These are phyloP conservation scores for Drosophila anceps DNA, from an alignment of 2,888 invertebrate genomes.

Conservation along the genomic window DNA sequence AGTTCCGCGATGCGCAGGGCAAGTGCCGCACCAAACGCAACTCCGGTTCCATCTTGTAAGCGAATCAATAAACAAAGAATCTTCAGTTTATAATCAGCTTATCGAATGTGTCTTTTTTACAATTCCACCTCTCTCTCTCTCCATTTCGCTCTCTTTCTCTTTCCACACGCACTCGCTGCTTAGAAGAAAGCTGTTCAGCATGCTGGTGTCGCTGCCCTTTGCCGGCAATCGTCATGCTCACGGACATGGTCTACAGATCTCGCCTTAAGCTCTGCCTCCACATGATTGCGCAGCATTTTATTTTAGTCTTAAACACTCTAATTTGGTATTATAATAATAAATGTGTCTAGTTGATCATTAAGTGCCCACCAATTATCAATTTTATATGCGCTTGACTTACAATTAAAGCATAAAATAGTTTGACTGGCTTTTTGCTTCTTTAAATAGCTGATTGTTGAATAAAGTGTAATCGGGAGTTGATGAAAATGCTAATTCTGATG, in stretches of 20 bases:
- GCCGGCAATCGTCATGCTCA: conserved; percentile 50
- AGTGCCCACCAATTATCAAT: conserved; percentile 12
- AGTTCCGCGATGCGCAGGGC: conserved; percentile 74
- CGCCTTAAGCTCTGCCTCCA: conserved; percentile 33
- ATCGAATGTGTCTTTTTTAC: conserved; percentile 28
- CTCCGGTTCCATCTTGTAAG: conserved; percentile 81
- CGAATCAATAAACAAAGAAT: conserved; percentile 29
- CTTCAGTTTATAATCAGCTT: conserved; percentile 57
- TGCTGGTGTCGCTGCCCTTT: conserved; percentile 78
- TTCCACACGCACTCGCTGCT: conserved; percentile 22
- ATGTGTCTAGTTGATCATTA: conserved; percentile 29
- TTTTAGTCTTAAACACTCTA: conserved; percentile 33
- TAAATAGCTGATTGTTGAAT: not conserved
- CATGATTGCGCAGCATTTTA: conserved; percentile 39
- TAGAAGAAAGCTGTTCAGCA: conserved; percentile 76
- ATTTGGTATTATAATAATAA: conserved; percentile 20
- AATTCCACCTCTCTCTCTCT: not conserved
- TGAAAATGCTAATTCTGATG: not conserved
- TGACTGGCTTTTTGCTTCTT: conserved; percentile 9
- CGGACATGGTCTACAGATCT: conserved; percentile 54
- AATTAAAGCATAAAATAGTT: conserved; percentile 34
- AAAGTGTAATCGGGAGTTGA: not conserved
- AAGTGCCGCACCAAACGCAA: conserved; percentile 70
- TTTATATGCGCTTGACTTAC: conserved; percentile 3
- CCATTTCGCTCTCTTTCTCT: conserved; percentile 12